Evolutionary conservation across 1,140 invertebrate genomes (phyloP).

Genomic region (Drosophila suzukii): DNA sequence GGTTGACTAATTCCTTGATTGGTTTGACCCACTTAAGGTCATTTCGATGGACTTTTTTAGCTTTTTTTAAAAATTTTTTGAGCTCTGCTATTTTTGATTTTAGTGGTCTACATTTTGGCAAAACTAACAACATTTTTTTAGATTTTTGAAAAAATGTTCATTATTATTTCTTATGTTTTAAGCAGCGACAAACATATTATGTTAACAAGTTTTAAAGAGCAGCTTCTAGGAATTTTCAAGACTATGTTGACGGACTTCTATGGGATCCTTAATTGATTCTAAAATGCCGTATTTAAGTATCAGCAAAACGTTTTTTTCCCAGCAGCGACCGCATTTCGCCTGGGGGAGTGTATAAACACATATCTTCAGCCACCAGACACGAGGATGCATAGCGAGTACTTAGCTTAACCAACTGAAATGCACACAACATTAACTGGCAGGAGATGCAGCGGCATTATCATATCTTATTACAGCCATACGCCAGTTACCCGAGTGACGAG

Average conservation of each 20-base stretch:
- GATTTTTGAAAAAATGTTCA: too few relatives aligned
- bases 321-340: neutral
- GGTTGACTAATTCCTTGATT: constrained; percentile 16
- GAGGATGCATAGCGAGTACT: constrained; percentile 26
- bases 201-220: too few relatives aligned
- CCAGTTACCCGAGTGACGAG: constrained; percentile 19
- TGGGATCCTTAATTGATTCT: too few relatives aligned
- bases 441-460: constrained; percentile 38
- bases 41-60: neutral
- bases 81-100: too few relatives aligned
- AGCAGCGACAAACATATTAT: too few relatives aligned
- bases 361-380: constrained; percentile 5
- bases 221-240: too few relatives aligned
- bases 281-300: too few relatives aligned
- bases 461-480: constrained; percentile 49
- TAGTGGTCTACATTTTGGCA: too few relatives aligned
- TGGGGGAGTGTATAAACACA: neutral
- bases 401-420: constrained; percentile 55
- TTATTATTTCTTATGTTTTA: too few relatives aligned
- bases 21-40: constrained; percentile 8
- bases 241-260: too few relatives aligned
- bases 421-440: constrained; percentile 51
- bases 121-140: too few relatives aligned
- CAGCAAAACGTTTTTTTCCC: neutral
- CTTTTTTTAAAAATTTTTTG: too few relatives aligned